Percentiles rank a stretch among this genome's conserved stretches.
phyloP scores from a whole-genome alignment of 2,797 vertebrate genomes.

The Manis crassicaudata region DNA sequence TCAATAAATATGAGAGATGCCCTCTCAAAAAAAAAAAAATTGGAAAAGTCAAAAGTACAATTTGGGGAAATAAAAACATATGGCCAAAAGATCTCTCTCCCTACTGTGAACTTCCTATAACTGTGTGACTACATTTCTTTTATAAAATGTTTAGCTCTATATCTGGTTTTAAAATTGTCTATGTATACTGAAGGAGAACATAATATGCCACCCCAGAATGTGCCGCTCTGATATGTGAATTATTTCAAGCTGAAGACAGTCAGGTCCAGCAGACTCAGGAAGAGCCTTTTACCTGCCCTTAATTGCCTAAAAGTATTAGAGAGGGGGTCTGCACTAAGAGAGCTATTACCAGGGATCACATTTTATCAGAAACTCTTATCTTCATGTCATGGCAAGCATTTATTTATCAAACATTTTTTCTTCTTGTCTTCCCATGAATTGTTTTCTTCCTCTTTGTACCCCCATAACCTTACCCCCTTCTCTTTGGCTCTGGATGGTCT shows the following conservation, averaged over 20 bases:
- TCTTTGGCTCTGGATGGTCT: neutral
- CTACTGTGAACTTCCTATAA: neutral
- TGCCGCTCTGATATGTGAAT: neutral
- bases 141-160: neutral
- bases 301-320: too few relatives aligned
- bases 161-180: neutral
- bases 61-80: neutral
- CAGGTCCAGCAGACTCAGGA: neutral
- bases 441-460: neutral
- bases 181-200: neutral
- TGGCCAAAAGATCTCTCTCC: neutral
- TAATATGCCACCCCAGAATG: neutral
- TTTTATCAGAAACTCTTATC: neutral
- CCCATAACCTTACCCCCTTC: neutral
- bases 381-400: neutral
- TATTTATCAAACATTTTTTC: neutral
- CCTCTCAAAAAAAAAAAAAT: neutral
- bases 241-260: neutral
- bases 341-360: neutral
- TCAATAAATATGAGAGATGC: too few relatives aligned
- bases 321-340: neutral
- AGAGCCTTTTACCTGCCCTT: neutral
- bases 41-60: neutral
- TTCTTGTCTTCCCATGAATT: neutral
- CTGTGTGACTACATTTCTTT: neutral